Base-by-base conservation (phyloP, 23 tunicate genomes). In the Trididemnum clinides region DNA sequence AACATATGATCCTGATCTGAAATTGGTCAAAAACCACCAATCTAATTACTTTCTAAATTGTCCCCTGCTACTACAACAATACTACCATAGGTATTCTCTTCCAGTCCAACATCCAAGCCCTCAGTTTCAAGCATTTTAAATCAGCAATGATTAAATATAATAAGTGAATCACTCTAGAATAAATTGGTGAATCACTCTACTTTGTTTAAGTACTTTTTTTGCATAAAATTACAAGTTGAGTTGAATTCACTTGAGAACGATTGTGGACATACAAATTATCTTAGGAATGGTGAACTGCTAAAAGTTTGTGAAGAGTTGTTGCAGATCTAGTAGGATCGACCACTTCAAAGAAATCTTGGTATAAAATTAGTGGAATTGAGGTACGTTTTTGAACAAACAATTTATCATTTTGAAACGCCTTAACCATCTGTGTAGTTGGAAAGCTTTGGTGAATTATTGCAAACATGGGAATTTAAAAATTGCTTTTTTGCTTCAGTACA, bases 1-100 rank as follows among this genome's bases (percentile, higher is more conserved):
- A 18, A 84, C 1, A 37, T 54, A 72, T 5, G 22, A 19, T 1
- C 37, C 54, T 21, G 75, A 36, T 77, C 82, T 81, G 34, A 89
- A 89, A 49, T 74, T 84, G 0, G 74, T 84, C 10, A 57, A 65
- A 84, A 89, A 27, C 93, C 93, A 20, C 93, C 93, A 62, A 89
- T 62, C 57, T 49, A 51, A 33, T 76, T 76, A 33, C 78, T 59
- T 19, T 84, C 91, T 26, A 87, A 33, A 25, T 87, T 80, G 34
- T 87, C 91, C 69, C 85, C 81, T n/a, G 72, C 33, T 6, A 71
- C 81, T 28, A 57, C 65, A 33, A 50, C 5, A 5, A 87, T 22
- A 19, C 54, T 80, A 18, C 80, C 90, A 1, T 38, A 23, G 1
- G 65, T 28, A 0, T 25, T 64, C 28, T 49, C 64, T 1, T 51